Evolutionary conservation across 64 coral and sea anemone species (phyloP).

Genomic region (Acropora yongei): DNA sequence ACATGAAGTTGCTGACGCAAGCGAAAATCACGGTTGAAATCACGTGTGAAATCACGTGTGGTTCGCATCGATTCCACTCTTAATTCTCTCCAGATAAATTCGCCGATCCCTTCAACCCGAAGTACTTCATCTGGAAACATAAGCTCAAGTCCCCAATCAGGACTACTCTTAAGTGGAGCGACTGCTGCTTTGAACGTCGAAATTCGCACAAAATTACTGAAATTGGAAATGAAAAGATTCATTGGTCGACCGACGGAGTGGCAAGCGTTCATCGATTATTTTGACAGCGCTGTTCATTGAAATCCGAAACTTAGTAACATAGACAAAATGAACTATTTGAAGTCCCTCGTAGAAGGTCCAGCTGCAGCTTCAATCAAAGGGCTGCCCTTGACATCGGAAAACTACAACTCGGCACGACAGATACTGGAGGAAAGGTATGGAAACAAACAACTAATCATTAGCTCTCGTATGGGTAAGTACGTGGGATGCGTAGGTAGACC

Average conservation of each 20-base stretch:
- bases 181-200: not conserved
- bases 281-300: slow-evolving; percentile 29
- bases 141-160: not conserved
- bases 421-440: slow-evolving; percentile 42
- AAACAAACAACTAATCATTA: slow-evolving; percentile 59
- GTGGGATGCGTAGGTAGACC: no score
- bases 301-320: not conserved
- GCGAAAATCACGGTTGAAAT: not conserved
- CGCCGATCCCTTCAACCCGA: no score
- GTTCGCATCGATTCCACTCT: not conserved
- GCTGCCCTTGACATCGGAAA: not conserved
- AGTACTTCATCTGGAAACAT: not conserved
- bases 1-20: not conserved
- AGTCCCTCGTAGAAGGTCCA: slow-evolving; percentile 11
- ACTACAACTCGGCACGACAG: no score
- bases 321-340: slow-evolving; percentile 22
- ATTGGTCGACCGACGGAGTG: slow-evolving; percentile 19
- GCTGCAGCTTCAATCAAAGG: slow-evolving; percentile 1
- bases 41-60: not conserved
- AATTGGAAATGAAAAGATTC: slow-evolving; percentile 7
- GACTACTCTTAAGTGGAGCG: not conserved
- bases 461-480: slow-evolving; percentile 49
- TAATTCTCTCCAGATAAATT: not conserved
- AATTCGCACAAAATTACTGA: slow-evolving; percentile 20
- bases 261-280: slow-evolving; percentile 46